Conservation (phyloP, 1,140 invertebrate species). For the Ceratosolen fusciceps region DNA sequence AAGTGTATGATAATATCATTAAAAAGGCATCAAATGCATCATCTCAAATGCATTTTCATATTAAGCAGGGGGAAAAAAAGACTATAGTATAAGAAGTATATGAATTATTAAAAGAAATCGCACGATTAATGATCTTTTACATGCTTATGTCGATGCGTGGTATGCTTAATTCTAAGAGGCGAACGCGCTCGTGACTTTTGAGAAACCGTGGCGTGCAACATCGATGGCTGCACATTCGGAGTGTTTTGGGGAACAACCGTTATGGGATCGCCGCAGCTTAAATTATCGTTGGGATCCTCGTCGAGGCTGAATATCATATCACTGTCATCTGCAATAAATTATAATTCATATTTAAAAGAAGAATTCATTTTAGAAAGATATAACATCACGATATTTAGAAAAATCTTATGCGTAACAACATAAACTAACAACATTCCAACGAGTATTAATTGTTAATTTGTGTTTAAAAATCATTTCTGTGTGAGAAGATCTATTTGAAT, state of each 20-base stretch:
- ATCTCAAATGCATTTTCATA: no score
- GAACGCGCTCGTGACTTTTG: slow-evolving; percentile 63
- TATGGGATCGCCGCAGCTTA: slow-evolving; percentile 14
- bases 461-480: no score
- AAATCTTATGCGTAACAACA: no score
- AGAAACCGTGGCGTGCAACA: slow-evolving; percentile 27
- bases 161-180: slow-evolving; percentile 61
- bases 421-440: no score
- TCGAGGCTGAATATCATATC: slow-evolving; percentile 83
- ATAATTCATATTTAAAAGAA: not conserved
- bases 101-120: no score
- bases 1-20: not conserved
- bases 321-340: slow-evolving; percentile 53
- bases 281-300: slow-evolving; percentile 73
- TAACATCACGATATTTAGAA: no score
- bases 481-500: no score
- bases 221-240: slow-evolving; percentile 1
- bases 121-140: slow-evolving; percentile 52
- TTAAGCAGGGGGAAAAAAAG: no score
- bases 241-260: slow-evolving; percentile 25
- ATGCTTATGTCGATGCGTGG: slow-evolving; percentile 62
- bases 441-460: no score
- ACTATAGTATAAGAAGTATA: no score
- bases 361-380: no score
- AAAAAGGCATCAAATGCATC: no score